Evolutionary conservation across 1,140 invertebrate genomes (phyloP).

Genomic region (Macrotrachela quadricornifera): DNA sequence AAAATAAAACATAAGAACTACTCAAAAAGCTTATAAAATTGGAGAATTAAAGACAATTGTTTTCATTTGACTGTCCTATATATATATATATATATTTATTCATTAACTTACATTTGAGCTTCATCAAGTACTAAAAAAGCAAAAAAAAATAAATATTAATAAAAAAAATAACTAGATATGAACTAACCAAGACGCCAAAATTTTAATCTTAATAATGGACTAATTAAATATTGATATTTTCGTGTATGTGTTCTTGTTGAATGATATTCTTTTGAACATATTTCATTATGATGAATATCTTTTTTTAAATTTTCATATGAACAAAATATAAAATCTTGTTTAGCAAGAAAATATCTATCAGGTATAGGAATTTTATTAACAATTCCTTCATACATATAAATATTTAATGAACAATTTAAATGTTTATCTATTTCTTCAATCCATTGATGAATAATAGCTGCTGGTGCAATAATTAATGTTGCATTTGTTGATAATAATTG

Average conservation of each 20-base stretch:
- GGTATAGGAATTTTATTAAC: conserved; percentile 14
- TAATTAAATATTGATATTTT: conserved; percentile 2
- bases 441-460: conserved; percentile 48
- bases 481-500: conserved; percentile 26
- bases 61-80: too few species aligned
- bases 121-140: conserved; percentile 39
- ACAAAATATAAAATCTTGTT: background rate
- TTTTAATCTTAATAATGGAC: conserved; percentile 41
- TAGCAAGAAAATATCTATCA: too few species aligned
- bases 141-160: background rate
- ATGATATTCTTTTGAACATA: too few species aligned
- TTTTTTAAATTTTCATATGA: background rate
- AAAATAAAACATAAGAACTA: too few species aligned
- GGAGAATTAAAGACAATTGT: too few species aligned
- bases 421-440: conserved; percentile 47
- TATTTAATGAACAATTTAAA: conserved; percentile 20
- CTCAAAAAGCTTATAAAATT: too few species aligned
- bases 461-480: conserved; percentile 52
- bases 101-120: conserved; percentile 61
- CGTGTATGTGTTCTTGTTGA: too few species aligned
- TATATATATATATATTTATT: too few species aligned
- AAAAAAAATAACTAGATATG: background rate
- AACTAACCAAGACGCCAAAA: conserved; percentile 43
- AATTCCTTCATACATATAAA: conserved; percentile 1
- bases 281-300: too few species aligned